Evolutionary conservation across 2,888 invertebrate genomes (phyloP).

Genomic region (Neoitamus cyanurus): DNA sequence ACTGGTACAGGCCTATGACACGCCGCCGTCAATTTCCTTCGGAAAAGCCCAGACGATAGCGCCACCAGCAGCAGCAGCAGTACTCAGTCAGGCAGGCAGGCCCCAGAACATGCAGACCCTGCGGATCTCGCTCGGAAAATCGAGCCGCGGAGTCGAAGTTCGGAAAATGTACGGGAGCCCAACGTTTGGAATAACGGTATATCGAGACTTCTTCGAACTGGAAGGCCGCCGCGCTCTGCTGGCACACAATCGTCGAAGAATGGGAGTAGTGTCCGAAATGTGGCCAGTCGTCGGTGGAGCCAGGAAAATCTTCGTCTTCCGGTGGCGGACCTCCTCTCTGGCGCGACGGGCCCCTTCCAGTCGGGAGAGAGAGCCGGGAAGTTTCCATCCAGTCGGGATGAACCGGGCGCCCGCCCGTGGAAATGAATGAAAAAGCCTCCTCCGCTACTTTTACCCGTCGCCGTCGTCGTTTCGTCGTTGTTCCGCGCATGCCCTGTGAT

Average conservation of each 20-base stretch:
- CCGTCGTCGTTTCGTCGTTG: not conserved
- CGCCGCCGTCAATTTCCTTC: conserved; percentile 34
- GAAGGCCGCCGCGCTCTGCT: not conserved
- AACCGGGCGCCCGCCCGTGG: not conserved
- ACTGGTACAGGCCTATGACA: conserved; percentile 59
- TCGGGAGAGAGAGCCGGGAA: conserved; percentile 3
- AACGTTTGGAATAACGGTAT: not conserved
- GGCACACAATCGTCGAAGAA: not conserved
- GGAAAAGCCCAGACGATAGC: conserved; percentile 25
- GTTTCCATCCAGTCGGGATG: not conserved
- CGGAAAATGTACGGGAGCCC: not conserved
- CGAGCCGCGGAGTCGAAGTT: not conserved
- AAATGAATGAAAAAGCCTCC: conserved; percentile 33
- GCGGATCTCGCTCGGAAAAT: not conserved
- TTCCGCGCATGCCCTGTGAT: conserved; percentile 15
- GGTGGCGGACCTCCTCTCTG: conserved; percentile 4
- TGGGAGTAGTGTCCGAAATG: not conserved
- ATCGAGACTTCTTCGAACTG: not conserved
- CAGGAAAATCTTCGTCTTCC: not conserved
- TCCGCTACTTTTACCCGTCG: not conserved
- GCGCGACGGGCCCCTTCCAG: not conserved
- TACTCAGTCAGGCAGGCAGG: not conserved
- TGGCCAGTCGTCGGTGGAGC: not conserved
- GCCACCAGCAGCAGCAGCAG: conserved; percentile 11
- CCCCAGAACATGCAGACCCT: conserved; percentile 38